These are phyloP conservation scores for Tiliqua scincoides DNA, from an alignment of 2,113 vertebrate species.

Conservation along the genomic window DNA sequence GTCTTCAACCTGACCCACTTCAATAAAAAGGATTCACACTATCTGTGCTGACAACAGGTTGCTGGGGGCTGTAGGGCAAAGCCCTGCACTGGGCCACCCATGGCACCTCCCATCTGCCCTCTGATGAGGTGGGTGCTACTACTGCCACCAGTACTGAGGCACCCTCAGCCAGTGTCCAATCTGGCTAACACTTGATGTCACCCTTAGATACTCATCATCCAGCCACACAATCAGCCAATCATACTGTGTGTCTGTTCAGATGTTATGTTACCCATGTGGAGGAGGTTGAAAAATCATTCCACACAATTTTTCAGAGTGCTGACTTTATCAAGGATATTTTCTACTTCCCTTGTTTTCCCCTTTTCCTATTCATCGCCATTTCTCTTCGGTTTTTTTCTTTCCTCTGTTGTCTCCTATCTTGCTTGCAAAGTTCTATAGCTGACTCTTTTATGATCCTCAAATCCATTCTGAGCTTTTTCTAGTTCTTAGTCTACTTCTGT, in stretches of 20 bases:
- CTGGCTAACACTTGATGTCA: too few species aligned
- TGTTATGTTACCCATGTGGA: neutral
- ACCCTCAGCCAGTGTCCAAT: too few species aligned
- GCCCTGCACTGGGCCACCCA: too few species aligned
- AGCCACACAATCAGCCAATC: neutral
- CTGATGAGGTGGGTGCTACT: too few species aligned
- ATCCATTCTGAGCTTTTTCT: neutral
- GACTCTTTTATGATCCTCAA: neutral
- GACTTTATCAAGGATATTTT: neutral
- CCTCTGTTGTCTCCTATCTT: neutral
- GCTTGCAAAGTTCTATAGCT: neutral
- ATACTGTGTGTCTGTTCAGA: neutral
- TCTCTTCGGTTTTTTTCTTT: neutral
- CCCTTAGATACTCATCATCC: too few species aligned
- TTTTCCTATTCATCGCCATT: neutral
- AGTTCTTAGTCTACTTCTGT: neutral
- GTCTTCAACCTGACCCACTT: neutral
- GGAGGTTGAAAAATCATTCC: neutral
- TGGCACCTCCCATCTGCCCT: too few species aligned
- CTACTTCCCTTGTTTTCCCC: neutral
- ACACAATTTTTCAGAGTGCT: neutral
- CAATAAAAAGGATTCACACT: neutral
- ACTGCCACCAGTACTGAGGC: too few species aligned
- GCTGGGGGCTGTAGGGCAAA: too few species aligned
- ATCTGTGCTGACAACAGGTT: too few species aligned